Conservation (phyloP, 2,888 invertebrate species). For the Hydriomena furcata region DNA sequence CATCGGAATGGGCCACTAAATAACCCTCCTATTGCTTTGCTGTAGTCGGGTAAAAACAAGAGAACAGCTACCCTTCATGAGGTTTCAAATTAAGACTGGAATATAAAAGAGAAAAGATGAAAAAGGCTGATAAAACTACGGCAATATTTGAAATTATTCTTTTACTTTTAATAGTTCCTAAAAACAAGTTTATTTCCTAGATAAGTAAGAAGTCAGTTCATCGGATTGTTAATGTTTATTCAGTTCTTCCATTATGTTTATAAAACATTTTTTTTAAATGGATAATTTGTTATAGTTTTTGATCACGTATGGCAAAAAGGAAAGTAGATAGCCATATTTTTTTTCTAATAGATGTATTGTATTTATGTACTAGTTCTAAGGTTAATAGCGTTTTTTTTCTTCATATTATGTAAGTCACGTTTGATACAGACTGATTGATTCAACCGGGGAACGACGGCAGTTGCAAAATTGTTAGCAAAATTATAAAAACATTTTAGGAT, state of each 20-base stretch:
- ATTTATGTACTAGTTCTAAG: constrained; percentile 25
- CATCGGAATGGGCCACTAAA: no score
- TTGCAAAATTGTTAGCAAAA: constrained; percentile 9
- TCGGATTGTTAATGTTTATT: constrained; percentile 14
- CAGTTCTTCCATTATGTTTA: constrained; percentile 46
- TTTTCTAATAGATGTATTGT: constrained; percentile 22
- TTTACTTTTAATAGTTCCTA: constrained; percentile 16
- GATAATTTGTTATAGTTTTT: constrained; percentile 24
- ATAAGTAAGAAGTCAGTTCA: constrained; percentile 24
- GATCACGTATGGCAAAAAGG: constrained; percentile 34
- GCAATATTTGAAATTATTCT: background rate
- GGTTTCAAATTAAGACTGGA: no score
- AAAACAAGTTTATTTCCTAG: constrained; percentile 2
- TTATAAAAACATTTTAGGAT: background rate
- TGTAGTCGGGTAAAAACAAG: no score
- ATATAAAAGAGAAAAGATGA: background rate
- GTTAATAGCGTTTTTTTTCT: constrained; percentile 14
- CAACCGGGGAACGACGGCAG: constrained; percentile 42
- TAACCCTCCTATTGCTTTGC: no score
- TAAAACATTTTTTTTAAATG: constrained; percentile 21
- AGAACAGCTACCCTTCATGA: no score
- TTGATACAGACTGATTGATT: constrained; percentile 42
- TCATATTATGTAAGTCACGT: constrained; percentile 11
- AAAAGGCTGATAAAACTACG: background rate
- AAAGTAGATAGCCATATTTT: constrained; percentile 34